Evolutionary conservation across 2,888 invertebrate species (phyloP).

Genomic region (Eustalomyia histrio): DNA sequence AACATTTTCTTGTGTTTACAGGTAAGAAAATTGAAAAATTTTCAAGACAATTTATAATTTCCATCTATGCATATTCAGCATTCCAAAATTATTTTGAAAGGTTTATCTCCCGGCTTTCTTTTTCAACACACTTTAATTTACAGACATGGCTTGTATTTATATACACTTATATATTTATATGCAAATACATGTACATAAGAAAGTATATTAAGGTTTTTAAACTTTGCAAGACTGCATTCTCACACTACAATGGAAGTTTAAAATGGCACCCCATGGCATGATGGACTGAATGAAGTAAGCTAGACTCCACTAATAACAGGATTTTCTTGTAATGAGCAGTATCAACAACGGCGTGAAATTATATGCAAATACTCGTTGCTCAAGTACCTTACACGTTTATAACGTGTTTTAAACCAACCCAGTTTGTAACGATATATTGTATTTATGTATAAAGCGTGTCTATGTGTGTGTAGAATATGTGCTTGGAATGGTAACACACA

Average conservation of each 20-base stretch:
- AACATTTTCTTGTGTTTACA: no score
- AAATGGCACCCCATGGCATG: conserved; percentile 64
- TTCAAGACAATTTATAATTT: no score
- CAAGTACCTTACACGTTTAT: conserved; percentile 69
- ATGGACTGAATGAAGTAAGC: conserved; percentile 54
- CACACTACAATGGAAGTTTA: conserved; percentile 59
- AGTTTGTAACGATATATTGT: conserved; percentile 36
- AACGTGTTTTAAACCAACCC: conserved; percentile 65
- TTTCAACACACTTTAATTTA: no score
- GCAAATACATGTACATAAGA: conserved; percentile 10
- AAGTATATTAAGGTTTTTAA: conserved; percentile 26
- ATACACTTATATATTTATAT: no score
- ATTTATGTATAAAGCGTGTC: conserved; percentile 3
- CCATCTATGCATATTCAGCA: no score
- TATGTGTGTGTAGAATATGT: conserved; percentile 36
- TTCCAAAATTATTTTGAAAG: no score
- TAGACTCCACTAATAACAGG: conserved; percentile 58
- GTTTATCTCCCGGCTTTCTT: no score
- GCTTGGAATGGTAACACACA: conserved; percentile 64
- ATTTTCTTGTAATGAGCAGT: conserved; percentile 65
- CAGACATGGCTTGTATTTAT: not conserved
- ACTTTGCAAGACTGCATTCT: conserved; percentile 49
- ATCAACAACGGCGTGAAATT: conserved; percentile 72
- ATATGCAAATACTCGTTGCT: conserved; percentile 73
- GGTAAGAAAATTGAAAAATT: no score